These are phyloP conservation scores for Carettochelys insculpta DNA, from an alignment of 2,113 vertebrate genomes.

Conservation along the genomic window DNA sequence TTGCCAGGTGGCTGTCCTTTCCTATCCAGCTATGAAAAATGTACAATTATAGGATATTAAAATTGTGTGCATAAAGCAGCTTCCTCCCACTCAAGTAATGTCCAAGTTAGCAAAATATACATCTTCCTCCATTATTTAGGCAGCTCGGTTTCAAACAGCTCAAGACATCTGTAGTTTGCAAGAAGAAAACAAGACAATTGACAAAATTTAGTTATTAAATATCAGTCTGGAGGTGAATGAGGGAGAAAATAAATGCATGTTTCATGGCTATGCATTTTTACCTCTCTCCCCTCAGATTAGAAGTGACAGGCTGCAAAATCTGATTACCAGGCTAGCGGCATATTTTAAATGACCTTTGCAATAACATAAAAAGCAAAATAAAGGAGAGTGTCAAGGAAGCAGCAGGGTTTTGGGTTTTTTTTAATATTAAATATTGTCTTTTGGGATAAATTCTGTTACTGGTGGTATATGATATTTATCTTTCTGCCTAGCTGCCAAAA, in stretches of 20 bases:
- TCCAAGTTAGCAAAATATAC: not conserved
- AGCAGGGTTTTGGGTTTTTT: conserved; percentile 39
- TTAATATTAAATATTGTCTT: conserved; percentile 27
- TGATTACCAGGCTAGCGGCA: not conserved
- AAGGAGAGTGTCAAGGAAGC: not conserved
- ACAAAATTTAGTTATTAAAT: not conserved
- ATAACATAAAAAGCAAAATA: not conserved
- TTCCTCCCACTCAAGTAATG: not conserved
- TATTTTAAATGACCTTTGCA: conserved; percentile 58
- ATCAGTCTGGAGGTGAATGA: not conserved
- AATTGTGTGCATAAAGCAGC: not conserved
- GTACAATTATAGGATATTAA: not conserved
- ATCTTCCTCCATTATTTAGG: not conserved
- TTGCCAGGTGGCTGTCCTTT: not conserved
- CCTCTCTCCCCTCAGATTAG: not conserved
- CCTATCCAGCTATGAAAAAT: conserved; percentile 8
- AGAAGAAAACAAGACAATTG: not conserved
- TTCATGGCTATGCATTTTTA: not conserved
- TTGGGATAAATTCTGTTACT: conserved; percentile 11
- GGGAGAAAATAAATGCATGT: not conserved
- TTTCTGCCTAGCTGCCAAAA: conserved; percentile 2
- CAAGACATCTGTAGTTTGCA: not conserved
- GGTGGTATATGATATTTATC: conserved; percentile 5
- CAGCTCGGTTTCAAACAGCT: not conserved
- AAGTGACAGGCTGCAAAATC: conserved; percentile 10